Percentiles rank a stretch among this genome's conserved stretches.
phyloP scores from a whole-genome alignment of 2,113 vertebrate species.

The Nyctereutes procyonoides region DNA sequence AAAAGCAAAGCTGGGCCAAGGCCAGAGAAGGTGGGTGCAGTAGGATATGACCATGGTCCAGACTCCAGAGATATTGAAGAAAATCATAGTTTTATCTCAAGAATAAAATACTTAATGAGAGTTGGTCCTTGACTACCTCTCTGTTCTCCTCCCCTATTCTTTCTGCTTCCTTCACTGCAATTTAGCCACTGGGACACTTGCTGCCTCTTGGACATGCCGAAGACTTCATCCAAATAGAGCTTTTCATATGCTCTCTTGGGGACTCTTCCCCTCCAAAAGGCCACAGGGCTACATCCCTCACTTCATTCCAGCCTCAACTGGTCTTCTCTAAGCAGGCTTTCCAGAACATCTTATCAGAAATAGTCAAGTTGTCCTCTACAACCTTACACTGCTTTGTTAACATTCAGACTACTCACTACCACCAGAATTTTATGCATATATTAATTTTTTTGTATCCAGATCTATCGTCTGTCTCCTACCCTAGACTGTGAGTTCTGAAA shows the following conservation, averaged over 20 bases:
- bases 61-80: background rate
- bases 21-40: background rate
- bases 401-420: background rate
- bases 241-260: background rate
- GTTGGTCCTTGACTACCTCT: background rate
- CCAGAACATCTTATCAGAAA: background rate
- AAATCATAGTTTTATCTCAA: background rate
- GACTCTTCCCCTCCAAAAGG: background rate
- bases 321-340: background rate
- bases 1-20: background rate
- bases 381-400: background rate
- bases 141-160: background rate
- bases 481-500: conserved; percentile 22
- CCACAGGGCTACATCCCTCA: background rate
- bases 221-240: background rate
- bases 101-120: background rate
- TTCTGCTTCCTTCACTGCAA: background rate
- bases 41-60: background rate
- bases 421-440: background rate
- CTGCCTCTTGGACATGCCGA: background rate
- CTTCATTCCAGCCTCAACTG: background rate
- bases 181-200: background rate
- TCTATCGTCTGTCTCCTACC: background rate
- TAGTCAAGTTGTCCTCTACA: background rate
- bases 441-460: background rate